Conservation (phyloP, 2,113 vertebrate genomes). For the Pseudorasbora parva region DNA sequence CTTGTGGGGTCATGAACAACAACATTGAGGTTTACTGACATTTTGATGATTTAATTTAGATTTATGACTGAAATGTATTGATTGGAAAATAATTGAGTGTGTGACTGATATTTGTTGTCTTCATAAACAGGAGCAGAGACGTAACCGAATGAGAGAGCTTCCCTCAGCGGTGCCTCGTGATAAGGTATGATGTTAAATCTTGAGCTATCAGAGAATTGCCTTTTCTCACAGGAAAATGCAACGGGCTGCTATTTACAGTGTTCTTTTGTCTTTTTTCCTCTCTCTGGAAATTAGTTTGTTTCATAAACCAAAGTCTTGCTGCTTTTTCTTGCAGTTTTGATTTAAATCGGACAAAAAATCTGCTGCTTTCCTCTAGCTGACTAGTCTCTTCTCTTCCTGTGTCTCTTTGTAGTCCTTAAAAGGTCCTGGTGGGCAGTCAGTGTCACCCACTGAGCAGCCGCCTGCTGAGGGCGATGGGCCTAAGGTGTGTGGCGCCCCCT, state of each 20-base stretch:
- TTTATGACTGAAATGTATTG: background rate
- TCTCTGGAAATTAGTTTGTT: background rate
- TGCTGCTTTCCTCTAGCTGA: conserved; percentile 55
- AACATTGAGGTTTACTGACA: conserved; percentile 89
- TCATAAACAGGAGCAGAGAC: conserved; percentile 88
- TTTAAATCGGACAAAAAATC: background rate
- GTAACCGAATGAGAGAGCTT: conserved; percentile 90
- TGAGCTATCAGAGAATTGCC: background rate
- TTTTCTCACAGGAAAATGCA: background rate
- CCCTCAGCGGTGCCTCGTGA: conserved; percentile 86
- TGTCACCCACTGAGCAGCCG: conserved; percentile 84
- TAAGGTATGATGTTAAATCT: conserved; percentile 79
- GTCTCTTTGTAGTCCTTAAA: conserved; percentile 85
- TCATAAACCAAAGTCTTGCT: background rate
- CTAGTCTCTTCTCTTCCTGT: conserved; percentile 60
- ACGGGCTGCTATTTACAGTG: background rate
- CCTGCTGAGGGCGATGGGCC: conserved; percentile 82
- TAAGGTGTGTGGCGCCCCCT: conserved; percentile 84
- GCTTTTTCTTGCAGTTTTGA: background rate
- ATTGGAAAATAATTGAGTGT: background rate
- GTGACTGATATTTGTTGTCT: background rate
- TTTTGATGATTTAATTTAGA: background rate
- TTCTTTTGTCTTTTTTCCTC: background rate
- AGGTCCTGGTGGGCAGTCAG: conserved; percentile 85
- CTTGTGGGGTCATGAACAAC: conserved; percentile 96